phyloP scores from a whole-genome alignment of 2,113 vertebrate genomes.

The Hassar affinis region DNA sequence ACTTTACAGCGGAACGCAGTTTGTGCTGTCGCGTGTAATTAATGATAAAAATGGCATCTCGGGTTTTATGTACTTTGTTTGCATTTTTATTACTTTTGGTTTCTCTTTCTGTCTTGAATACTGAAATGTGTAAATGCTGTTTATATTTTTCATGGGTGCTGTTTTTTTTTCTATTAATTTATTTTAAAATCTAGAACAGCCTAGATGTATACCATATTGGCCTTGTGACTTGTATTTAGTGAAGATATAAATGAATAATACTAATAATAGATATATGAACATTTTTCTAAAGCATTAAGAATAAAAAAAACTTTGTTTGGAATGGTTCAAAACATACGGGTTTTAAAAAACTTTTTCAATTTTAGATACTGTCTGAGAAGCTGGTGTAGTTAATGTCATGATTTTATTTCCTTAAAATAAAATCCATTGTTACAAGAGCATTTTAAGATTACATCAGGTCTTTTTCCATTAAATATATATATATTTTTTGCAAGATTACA shows the following conservation, averaged over 20 bases:
- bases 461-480: constrained; percentile 42
- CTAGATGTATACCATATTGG: constrained; percentile 84
- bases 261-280: constrained; percentile 79
- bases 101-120: constrained; percentile 65
- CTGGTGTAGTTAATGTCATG: constrained; percentile 57
- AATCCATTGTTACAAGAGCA: constrained; percentile 60
- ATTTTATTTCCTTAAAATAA: constrained; percentile 57
- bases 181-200: constrained; percentile 74
- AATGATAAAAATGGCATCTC: constrained; percentile 57
- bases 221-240: constrained; percentile 81
- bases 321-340: constrained; percentile 81
- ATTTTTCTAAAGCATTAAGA: constrained; percentile 84
- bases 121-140: constrained; percentile 76
- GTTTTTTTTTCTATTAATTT: constrained; percentile 70
- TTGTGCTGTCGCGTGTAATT: constrained; percentile 63
- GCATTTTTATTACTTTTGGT: constrained; percentile 48
- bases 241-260: constrained; percentile 76
- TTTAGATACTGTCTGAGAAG: constrained; percentile 62
- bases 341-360: constrained; percentile 66
- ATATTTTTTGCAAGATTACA: constrained; percentile 52
- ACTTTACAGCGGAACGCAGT: constrained; percentile 53
- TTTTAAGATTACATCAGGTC: constrained; percentile 58
- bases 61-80: constrained; percentile 52
- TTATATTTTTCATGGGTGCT: constrained; percentile 74
- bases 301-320: constrained; percentile 72